Percentiles rank a stretch among this genome's conserved stretches.
phyloP scores from a whole-genome alignment of 2,888 invertebrate species.

The Drosophila greeni region DNA sequence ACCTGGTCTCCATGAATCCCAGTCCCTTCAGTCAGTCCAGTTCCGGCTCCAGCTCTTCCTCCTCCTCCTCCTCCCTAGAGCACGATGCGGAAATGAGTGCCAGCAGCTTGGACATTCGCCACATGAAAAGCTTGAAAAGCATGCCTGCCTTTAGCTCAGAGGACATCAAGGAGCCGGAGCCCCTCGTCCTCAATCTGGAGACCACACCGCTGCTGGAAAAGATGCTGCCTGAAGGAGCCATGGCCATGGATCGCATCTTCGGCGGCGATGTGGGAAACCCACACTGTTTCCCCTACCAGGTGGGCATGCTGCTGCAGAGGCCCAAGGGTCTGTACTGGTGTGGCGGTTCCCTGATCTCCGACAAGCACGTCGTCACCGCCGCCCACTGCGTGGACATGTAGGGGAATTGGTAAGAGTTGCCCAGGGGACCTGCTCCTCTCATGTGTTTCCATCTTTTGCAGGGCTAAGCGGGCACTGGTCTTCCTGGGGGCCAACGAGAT shows the following conservation, averaged over 20 bases:
- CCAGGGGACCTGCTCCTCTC: background rate
- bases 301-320: slow-evolving; percentile 75
- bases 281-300: slow-evolving; percentile 76
- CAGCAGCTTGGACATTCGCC: slow-evolving; percentile 44
- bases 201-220: slow-evolving; percentile 70
- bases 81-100: slow-evolving; percentile 66
- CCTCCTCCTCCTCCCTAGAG: slow-evolving; percentile 49
- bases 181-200: slow-evolving; percentile 74
- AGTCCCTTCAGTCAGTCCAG: slow-evolving; percentile 47
- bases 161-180: slow-evolving; percentile 55
- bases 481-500: slow-evolving; percentile 78
- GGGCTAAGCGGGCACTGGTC: slow-evolving; percentile 75
- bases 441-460: slow-evolving; percentile 33
- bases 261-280: slow-evolving; percentile 76
- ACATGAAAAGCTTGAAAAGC: slow-evolving; percentile 37
- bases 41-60: slow-evolving; percentile 43
- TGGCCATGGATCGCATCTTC: slow-evolving; percentile 78
- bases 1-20: slow-evolving; percentile 76
- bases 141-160: slow-evolving; percentile 19
- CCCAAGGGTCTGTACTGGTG: slow-evolving; percentile 77
- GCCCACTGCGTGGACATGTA: slow-evolving; percentile 78
- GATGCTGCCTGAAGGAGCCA: slow-evolving; percentile 69
- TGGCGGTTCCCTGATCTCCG: slow-evolving; percentile 77
- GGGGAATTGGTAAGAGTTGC: slow-evolving; percentile 15
- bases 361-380: slow-evolving; percentile 75